Percentiles rank a stretch among this genome's conserved stretches.
phyloP scores from a whole-genome alignment of 2,113 vertebrate genomes.

The Fregetta grallaria region DNA sequence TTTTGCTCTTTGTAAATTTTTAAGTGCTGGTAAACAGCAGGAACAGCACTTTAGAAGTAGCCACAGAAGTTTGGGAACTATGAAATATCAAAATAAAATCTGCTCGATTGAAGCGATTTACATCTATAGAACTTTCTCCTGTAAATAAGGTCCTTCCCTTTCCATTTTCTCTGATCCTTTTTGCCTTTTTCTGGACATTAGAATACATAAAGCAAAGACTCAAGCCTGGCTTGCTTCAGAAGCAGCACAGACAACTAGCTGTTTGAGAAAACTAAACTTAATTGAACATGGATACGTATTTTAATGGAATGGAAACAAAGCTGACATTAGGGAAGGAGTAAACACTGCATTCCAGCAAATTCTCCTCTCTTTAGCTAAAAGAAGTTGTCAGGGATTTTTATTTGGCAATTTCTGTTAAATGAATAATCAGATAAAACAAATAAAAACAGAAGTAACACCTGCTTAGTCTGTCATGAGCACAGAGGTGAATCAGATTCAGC shows the following conservation, averaged over 20 bases:
- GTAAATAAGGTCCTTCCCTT: neutral
- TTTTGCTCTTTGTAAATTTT: neutral
- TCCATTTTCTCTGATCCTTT: neutral
- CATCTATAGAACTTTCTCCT: neutral
- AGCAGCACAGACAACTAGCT: neutral
- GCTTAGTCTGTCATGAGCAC: neutral
- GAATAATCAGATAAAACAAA: conserved; percentile 30
- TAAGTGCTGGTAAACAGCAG: neutral
- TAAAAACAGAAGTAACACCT: conserved; percentile 27
- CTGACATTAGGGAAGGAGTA: neutral
- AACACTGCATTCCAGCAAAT: neutral
- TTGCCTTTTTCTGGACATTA: neutral
- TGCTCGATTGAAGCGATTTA: neutral
- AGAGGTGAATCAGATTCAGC: neutral
- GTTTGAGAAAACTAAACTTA: neutral
- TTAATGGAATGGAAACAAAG: neutral
- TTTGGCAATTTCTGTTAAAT: neutral
- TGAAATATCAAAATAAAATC: neutral
- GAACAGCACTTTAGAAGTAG: neutral
- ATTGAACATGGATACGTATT: neutral
- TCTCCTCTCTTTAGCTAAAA: neutral
- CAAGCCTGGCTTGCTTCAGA: neutral
- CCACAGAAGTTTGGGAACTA: neutral
- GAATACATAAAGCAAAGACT: neutral
- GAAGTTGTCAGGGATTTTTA: neutral